Base-by-base conservation (phyloP, 2,113 vertebrate species). In the Phaethon lepturus region DNA sequence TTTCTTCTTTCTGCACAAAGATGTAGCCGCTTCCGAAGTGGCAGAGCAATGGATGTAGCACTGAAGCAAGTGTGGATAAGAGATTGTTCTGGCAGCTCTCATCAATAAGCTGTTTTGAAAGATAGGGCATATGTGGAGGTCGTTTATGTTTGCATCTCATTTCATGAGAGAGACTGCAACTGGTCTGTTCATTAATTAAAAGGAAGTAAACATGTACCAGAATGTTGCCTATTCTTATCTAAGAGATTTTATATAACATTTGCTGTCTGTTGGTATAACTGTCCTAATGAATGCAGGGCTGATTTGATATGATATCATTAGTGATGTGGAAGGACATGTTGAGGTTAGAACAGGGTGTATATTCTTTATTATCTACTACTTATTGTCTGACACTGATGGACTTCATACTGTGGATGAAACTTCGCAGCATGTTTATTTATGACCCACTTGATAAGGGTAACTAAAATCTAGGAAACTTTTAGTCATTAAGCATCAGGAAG, bases 121-220 rank as follows among this genome's bases (percentile, higher is more conserved):
- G 63, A 72, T 19, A 40, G 66, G 77, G 12, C 33, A 53, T 38
- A 47, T 64, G 50, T 71, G 53, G 74, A 94, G 74, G 53, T 94
- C 12, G 0, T 33, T 92, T 88, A 19, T 94, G 77, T 94, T 96
- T 89, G 31, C 60, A 79, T 88, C 73, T 94, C 55, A n/a, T 94
- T 92, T 92, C 35, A 52, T 1, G 5, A 93, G 75, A 55, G 52
- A 67, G 68, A 55, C 68, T 75, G 62, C 53, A 78, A 52, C 72
- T 87, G 23, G 28, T 59, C 82, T 87, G 90, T 63, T 85, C n/a
- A 9, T 80, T 96, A 97, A 96, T 97, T 96, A 91, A 89, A 86
- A 89, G 62, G 35, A 73, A 60, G 83, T 77, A 95, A 97, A 92
- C 66, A 82, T 16, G 22, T 49, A 31, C 24, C 50, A 69, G 50